phyloP scores from a whole-genome alignment of 2,113 vertebrate species.

The Leptobrachium ailaonicum region DNA sequence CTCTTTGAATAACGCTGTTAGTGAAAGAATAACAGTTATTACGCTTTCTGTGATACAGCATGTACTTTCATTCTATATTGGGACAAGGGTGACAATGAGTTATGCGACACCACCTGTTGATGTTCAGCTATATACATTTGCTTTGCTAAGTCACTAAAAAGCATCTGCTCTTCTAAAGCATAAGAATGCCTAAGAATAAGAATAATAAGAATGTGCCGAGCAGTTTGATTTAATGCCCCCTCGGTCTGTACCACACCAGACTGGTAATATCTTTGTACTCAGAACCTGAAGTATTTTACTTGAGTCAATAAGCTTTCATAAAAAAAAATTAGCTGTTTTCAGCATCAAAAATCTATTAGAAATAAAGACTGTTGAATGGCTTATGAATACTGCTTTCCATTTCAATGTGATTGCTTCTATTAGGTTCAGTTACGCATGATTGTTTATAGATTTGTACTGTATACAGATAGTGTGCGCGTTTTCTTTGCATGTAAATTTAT shows the following conservation, averaged over 20 bases:
- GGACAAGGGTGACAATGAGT: too few species aligned
- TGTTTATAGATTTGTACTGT: slow-evolving; percentile 15
- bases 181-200: neutral
- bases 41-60: too few species aligned
- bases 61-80: too few species aligned
- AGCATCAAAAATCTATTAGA: slow-evolving; percentile 26
- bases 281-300: slow-evolving; percentile 10
- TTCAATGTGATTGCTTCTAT: slow-evolving; percentile 31
- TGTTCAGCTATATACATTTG: too few species aligned
- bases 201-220: neutral
- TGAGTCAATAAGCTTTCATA: slow-evolving; percentile 36
- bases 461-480: neutral
- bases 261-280: slow-evolving; percentile 11
- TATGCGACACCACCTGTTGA: too few species aligned
- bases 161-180: too few species aligned
- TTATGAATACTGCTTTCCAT: slow-evolving; percentile 37
- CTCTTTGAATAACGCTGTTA: too few species aligned
- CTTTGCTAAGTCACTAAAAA: too few species aligned
- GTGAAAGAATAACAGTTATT: too few species aligned
- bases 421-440: slow-evolving; percentile 4
- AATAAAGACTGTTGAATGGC: slow-evolving; percentile 31
- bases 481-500: neutral
- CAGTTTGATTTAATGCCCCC: slow-evolving; percentile 7
- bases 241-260: neutral
- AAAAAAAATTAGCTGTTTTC: slow-evolving; percentile 18